Base-by-base conservation (phyloP, 2,888 invertebrate species). In the Lydus trimaculatus region DNA sequence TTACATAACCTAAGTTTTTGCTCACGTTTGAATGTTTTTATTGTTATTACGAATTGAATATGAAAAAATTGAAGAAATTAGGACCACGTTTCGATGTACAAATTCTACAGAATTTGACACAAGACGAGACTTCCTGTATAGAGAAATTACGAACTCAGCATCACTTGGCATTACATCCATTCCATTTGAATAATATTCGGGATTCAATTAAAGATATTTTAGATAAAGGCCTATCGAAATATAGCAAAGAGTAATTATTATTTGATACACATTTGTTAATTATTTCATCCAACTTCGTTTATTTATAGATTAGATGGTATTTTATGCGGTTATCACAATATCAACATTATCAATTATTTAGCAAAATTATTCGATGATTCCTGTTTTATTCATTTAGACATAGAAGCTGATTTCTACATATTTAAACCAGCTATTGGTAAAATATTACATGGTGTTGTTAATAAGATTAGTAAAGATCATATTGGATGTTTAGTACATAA, bases 371-470 rank as follows among this genome's bases (percentile, higher is more conserved):
- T 89, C 69, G 87, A 89, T 78, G 91, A 92, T 75, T 88, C 88
- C 75, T 88, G 88, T 71, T 90, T 88, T 75, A 87, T 92, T 70
- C 90, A 91, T 79, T 85, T 91, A 70, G 89, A 91, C 84, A 87
- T 93, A 2, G 87, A 89, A 81, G 91, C 90, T 20, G 91, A 92
- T 76, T 92, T 91, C 81, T 92, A 90, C 79, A 84, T 93, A 71
- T 92, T 92, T 79, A 87, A 87, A 72, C 93, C 93, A 13, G 81
- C 84, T 80, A 83, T 91, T 61, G 91, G 90, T 3, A 88, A 88
- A 69, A 86, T 83, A 36, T 80, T 93, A 60, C 88, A 86, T 80
- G 93, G 91, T 11, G 81, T 90, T 73, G 90, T 93, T 0, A 92
- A 90, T 79, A 92, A 91, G 81, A 90, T 89, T 73, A 89, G 89